phyloP scores from a whole-genome alignment of 2,797 vertebrate genomes.

The Acanthurus tractus region DNA sequence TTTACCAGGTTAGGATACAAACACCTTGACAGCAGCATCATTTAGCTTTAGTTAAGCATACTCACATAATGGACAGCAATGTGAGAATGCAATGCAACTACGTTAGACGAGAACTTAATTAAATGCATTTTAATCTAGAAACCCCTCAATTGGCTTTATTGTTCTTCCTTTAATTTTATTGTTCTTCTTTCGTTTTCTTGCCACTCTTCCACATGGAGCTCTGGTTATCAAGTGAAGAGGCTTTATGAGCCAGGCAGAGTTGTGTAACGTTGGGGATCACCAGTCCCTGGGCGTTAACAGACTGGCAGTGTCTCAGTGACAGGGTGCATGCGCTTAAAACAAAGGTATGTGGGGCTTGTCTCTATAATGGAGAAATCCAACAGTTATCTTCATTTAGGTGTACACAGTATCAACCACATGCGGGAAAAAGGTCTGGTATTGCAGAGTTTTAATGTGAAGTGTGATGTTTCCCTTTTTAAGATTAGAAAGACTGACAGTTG shows the following conservation, averaged over 20 bases:
- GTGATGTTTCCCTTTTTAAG: conserved; percentile 25
- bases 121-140: conserved; percentile 86
- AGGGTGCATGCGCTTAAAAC: conserved; percentile 44
- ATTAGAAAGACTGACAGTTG: conserved; percentile 8
- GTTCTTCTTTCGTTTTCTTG: conserved; percentile 42
- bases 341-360: conserved; percentile 34
- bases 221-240: conserved; percentile 73
- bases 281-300: conserved; percentile 63
- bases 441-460: conserved; percentile 44
- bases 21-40: conserved; percentile 90
- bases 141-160: conserved; percentile 78
- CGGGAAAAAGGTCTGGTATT: conserved; percentile 5
- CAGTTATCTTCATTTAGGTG: conserved; percentile 48
- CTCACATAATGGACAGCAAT: conserved; percentile 84
- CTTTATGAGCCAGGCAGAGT: conserved; percentile 70
- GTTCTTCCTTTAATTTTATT: conserved; percentile 70
- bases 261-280: conserved; percentile 60
- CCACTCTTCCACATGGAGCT: conserved; percentile 74
- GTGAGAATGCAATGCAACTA: conserved; percentile 85
- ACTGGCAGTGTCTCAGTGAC: conserved; percentile 55
- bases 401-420: conserved; percentile 40
- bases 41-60: conserved; percentile 89
- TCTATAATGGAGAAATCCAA: conserved; percentile 36
- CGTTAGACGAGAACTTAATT: conserved; percentile 76
- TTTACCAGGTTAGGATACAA: conserved; percentile 91